These are phyloP conservation scores for Zaprionus lachaisei DNA, from an alignment of 1,140 invertebrate genomes.

Conservation along the genomic window DNA sequence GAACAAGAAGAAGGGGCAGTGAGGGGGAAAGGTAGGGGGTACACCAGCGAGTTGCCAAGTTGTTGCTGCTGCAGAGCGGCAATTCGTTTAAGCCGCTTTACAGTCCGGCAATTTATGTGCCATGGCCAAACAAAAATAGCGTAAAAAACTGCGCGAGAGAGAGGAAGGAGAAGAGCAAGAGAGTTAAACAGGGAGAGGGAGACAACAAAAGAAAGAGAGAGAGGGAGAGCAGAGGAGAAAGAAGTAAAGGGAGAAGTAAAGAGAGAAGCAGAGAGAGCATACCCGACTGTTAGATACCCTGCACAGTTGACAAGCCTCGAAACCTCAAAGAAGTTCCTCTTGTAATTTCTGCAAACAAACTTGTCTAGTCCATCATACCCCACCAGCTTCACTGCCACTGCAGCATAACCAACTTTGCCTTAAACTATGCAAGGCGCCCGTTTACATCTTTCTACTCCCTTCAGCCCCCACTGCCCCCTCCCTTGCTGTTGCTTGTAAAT, in stretches of 20 bases:
- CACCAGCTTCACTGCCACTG: neutral
- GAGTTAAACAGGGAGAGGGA: neutral
- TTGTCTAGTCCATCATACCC: neutral
- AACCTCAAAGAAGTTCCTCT: no score
- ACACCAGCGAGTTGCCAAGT: constrained; percentile 59
- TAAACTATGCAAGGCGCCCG: constrained; percentile 67
- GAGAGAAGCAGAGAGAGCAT: neutral
- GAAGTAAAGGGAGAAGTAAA: neutral
- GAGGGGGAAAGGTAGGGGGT: constrained; percentile 20
- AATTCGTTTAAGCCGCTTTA: constrained; percentile 81
- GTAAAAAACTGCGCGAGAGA: neutral
- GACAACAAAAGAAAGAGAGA: constrained; percentile 8
- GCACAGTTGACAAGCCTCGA: neutral
- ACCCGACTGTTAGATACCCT: neutral
- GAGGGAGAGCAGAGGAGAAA: neutral
- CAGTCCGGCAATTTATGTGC: constrained; percentile 76
- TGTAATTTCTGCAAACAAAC: neutral
- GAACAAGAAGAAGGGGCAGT: no score
- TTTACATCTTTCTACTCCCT: neutral
- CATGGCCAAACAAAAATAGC: constrained; percentile 40
- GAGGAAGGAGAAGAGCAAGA: neutral
- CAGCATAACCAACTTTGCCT: constrained; percentile 49
- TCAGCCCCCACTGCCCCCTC: neutral
- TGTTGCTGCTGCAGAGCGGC: constrained; percentile 64
- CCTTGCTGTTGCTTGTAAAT: constrained; percentile 36